Percentiles rank a stretch among this genome's conserved stretches.
Evolutionary conservation across 2,113 vertebrate genomes (phyloP).

Genomic region (Dicerorhinus sumatrensis): DNA sequence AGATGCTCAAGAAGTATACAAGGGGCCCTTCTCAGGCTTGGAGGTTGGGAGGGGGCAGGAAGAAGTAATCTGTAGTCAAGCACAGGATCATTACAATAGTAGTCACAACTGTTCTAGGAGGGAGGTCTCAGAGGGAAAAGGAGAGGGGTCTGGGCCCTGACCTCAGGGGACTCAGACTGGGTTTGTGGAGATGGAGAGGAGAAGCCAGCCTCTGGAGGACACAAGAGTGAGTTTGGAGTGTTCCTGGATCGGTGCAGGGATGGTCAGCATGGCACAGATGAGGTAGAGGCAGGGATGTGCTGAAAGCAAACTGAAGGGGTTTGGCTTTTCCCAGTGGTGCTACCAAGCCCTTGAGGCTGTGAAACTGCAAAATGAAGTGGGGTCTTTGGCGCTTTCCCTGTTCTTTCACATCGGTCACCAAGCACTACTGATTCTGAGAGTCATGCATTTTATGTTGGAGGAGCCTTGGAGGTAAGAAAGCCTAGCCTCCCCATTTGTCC

Average conservation of each 20-base stretch:
- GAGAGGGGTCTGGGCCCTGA: background rate
- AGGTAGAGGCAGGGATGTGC: too few relatives aligned
- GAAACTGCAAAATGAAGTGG: background rate
- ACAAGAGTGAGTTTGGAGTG: too few relatives aligned
- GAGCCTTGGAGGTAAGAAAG: background rate
- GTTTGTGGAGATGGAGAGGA: background rate
- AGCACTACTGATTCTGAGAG: background rate
- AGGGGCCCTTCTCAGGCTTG: background rate
- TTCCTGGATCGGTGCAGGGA: background rate
- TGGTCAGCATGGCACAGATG: background rate
- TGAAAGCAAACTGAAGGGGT: background rate
- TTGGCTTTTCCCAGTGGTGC: background rate
- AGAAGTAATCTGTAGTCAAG: background rate
- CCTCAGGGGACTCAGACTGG: background rate
- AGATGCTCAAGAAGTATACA: background rate
- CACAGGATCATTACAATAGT: background rate
- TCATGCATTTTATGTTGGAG: background rate
- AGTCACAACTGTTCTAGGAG: background rate
- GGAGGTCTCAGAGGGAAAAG: background rate
- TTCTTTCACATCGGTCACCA: background rate
- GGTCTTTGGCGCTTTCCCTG: background rate
- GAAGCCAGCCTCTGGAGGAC: background rate
- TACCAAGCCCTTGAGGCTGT: background rate
- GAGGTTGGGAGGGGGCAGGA: background rate
- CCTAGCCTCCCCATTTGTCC: background rate